These are phyloP conservation scores for Drosophila serrata DNA, from an alignment of 1,140 invertebrate genomes.

Conservation along the genomic window DNA sequence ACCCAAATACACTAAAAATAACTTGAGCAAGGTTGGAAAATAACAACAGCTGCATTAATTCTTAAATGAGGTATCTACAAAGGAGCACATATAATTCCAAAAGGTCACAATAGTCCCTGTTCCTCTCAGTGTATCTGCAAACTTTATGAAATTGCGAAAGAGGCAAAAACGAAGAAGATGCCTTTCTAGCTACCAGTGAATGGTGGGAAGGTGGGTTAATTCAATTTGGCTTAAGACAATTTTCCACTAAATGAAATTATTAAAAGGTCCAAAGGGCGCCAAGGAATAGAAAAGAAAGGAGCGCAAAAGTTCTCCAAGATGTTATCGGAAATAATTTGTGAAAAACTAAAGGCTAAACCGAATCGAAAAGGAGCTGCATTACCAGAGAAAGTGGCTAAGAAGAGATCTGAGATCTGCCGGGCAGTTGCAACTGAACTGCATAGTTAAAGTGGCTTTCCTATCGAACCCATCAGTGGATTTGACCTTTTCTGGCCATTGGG, in stretches of 20 bases:
- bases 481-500: constrained; percentile 31
- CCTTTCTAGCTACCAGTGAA: constrained; percentile 1
- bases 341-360: constrained; percentile 33
- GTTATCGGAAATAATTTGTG: constrained; percentile 75
- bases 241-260: constrained; percentile 74
- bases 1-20: constrained; percentile 2
- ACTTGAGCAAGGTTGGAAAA: neutral
- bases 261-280: constrained; percentile 44
- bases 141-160: constrained; percentile 1
- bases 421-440: neutral
- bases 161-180: constrained; percentile 5
- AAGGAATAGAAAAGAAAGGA: neutral
- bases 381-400: neutral
- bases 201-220: constrained; percentile 49
- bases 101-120: too few species aligned
- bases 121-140: constrained; percentile 14
- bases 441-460: constrained; percentile 13
- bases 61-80: too few species aligned
- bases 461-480: constrained; percentile 9
- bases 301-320: constrained; percentile 34
- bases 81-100: too few species aligned
- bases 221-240: constrained; percentile 75
- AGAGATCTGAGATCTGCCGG: constrained; percentile 15
- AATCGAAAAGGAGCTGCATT: neutral
- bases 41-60: too few species aligned